Conservation (phyloP, 2,113 vertebrate species). For the Hemicordylus capensis region DNA sequence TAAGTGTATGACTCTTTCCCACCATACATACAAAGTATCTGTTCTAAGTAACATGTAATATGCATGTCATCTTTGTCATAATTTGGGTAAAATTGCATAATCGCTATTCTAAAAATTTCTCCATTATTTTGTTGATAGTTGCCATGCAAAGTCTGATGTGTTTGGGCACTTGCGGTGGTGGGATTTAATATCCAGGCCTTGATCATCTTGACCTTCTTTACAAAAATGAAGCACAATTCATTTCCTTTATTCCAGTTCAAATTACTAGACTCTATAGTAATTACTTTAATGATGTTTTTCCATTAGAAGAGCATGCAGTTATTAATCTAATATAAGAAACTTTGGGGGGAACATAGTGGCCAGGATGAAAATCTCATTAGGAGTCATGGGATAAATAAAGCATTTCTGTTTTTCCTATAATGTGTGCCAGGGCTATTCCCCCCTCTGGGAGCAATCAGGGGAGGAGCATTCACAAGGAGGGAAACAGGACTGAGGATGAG, state of each 20-base stretch:
- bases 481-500: too few relatives aligned
- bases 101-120: conserved; percentile 37
- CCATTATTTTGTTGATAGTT: conserved; percentile 73
- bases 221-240: conserved; percentile 48
- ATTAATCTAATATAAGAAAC: conserved; percentile 68
- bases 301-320: conserved; percentile 51
- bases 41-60: background rate
- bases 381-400: conserved; percentile 15
- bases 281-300: conserved; percentile 79
- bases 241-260: conserved; percentile 65
- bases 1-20: background rate
- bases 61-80: background rate
- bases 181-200: conserved; percentile 69
- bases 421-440: too few relatives aligned
- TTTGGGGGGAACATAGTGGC: conserved; percentile 63
- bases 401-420: conserved; percentile 26
- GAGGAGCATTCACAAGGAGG: too few relatives aligned
- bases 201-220: conserved; percentile 67
- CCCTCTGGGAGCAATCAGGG: too few relatives aligned
- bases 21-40: background rate
- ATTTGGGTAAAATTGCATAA: conserved; percentile 32
- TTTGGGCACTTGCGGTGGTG: conserved; percentile 72
- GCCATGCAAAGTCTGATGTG: conserved; percentile 67
- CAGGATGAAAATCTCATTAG: conserved; percentile 66
- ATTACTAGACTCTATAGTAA: conserved; percentile 76